Evolutionary conservation across 1,140 invertebrate genomes (phyloP), one percentile per base, ranked within the genome.

Genomic region (Liolophura sinensis): DNA sequence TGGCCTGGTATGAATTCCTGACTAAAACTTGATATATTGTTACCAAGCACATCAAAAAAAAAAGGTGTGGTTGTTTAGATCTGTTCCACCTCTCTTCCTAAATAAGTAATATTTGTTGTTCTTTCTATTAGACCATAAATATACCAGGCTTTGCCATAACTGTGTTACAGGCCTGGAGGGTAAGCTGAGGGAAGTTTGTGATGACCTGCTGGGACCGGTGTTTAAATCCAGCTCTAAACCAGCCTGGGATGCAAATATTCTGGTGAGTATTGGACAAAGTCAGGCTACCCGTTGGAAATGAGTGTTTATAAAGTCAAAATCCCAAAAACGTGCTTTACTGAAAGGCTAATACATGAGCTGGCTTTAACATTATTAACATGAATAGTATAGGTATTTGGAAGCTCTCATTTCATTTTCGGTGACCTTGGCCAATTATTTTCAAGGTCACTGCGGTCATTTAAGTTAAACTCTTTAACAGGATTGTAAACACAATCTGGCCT

Each of bases 221-320:
- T 77, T 76, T 48, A 74, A 69, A 61, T 67, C 79, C 7, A 78
- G 75, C 61, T 74, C 63, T n/a, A 71, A 68, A n/a, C 64, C 64
- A 22, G 65, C 67, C 9, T 87, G 86, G 86, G 73, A 84, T 24
- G 70, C 80, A 7, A 72, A 75, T 62, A 72, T 87, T 49, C 68
- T 86, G 78, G 85, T 87, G 74, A 78, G 71, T 72, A 52, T 60
- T 47, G 24, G n/a, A 22, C 16, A 46, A 5, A 4, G 25, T 22
- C 16, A 14, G 1, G 12, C 15, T 9, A 60, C 20, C 15, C 3
- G 12, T 60, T 1, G 46, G 18, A n/a, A 24, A n/a, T 40, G 25
- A 47, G 9, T 18, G 31, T 5, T 15, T n/a, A n/a, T n/a, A n/a
- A 60, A 25, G 25, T 57, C 14, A 49, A 52, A 7, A 25, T 50